Base-by-base conservation (phyloP, 2,113 vertebrate species). In the Caretta caretta region DNA sequence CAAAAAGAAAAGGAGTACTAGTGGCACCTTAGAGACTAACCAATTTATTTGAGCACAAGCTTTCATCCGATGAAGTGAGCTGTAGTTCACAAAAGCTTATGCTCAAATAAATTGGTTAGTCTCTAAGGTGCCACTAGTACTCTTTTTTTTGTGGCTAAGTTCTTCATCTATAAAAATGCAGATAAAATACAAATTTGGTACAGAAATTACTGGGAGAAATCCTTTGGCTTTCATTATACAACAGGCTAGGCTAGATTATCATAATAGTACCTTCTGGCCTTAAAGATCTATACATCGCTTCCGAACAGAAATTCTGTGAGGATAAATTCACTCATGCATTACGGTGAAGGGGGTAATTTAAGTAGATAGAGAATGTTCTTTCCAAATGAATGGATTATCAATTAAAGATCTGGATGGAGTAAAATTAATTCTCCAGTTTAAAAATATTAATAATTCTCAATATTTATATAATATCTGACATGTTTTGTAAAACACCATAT, bases 311-410 rank as follows among this genome's bases (percentile, higher is more conserved):
- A 19, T 83, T 88, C 92, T 80, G 42, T 29, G n/a, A 86, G 62
- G n/a, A 84, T 86, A 90, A 93, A 93, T 93, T 95, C 54, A 79
- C 31, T 84, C 54, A 46, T 6, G 10, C 83, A 46, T 93, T 85
- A 92, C 8, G 6, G 24, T 89, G 75, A 85, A 31, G 27, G 19
- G 31, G 83, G 9, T 10, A 65, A 80, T 80, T 92, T 83, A 90
- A 94, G 35, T 27, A 90, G 53, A 81, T 46, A 83, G 54, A 92
- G 27, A 90, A 83, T 13, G 17, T 42, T 92, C 35, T 69, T 79
- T 96, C 11, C 22, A 85, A 79, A 75, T 4, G 53, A 92, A 85
- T 79, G 19, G 35, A 83, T 72, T 78, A 6, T 5, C 38, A 91
- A 78, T 81, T 94, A 85, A 76, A 88, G 35, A 83, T 69, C 49